phyloP scores from a whole-genome alignment of 2,888 invertebrate species.

The Plebejus anna region DNA sequence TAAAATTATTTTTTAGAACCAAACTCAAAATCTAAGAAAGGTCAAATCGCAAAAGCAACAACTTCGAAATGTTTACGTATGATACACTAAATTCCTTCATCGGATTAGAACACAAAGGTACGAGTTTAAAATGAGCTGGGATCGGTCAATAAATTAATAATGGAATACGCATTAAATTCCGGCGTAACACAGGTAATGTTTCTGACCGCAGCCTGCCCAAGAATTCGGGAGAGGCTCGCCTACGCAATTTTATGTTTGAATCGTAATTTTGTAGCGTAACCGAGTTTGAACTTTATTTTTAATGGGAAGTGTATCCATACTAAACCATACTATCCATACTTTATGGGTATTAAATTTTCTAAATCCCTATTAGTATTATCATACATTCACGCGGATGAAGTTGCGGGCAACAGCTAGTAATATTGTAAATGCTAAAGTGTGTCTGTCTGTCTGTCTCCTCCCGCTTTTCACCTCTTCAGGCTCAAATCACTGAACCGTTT shows the following conservation, averaged over 20 bases:
- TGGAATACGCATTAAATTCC: conserved; percentile 7
- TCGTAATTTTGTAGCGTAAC: conserved; percentile 1
- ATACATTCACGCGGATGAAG: too few species aligned
- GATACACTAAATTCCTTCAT: neutral
- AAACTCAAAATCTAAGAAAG: too few species aligned
- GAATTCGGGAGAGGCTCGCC: neutral
- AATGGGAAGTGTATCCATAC: neutral
- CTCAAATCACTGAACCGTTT: too few species aligned
- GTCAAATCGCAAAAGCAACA: neutral
- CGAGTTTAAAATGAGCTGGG: conserved; percentile 3
- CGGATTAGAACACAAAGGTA: neutral
- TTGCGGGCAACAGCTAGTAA: too few species aligned
- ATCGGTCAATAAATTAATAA: conserved; percentile 19
- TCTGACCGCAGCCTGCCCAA: neutral
- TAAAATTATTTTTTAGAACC: too few species aligned
- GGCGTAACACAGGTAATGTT: conserved; percentile 15
- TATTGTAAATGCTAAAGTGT: too few species aligned
- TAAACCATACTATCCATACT: too few species aligned
- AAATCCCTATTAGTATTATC: too few species aligned
- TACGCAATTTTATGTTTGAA: neutral
- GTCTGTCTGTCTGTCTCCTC: too few species aligned
- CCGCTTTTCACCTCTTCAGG: too few species aligned
- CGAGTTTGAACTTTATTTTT: neutral
- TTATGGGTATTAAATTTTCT: too few species aligned
- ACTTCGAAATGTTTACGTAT: neutral